Base-by-base conservation (phyloP, 2,797 vertebrate species). In the Premnoplex brunnescens region DNA sequence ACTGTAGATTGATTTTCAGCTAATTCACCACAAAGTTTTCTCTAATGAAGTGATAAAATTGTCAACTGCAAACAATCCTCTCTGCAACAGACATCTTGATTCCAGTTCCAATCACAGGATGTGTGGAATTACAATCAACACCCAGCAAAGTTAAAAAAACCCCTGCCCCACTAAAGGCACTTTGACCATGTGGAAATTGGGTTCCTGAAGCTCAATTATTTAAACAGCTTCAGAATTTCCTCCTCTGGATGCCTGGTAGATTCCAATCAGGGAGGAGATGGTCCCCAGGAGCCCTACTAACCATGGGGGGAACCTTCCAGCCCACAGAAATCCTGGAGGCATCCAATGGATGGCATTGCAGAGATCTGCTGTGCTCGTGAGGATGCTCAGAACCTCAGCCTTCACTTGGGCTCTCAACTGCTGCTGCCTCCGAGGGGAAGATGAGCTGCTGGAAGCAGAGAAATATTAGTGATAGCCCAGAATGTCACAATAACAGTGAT, bases 221-320 rank as follows among this genome's bases (percentile, higher is more conserved):
- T 90, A 96, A 2, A 16, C 84, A 66, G 58, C 46, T 64, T 69
- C 91, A 56, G 94, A 43, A 44, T 30, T 75, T 49, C 39, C 62
- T 77, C 58, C 30, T 66, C 27, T 55, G 39, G 95, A 97, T 69
- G 98, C 98, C 85, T 98, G 98, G 84, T 98, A 98, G 94, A 99
- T 94, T 36, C 98, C 98, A 64, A 99, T 98, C 81, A 99, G 85
- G 32, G 99, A 99, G 5, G 99, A 99, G 30, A 98, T 6, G 3
- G 99, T 99, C 12, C 99, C 99, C 98, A 99, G 96, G 54, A 99
- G 98, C 39, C 99, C 99, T 51, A 99, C 99, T 46, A 99, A 94
- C 99, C 99, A 99, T 1, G 94, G 96, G 18, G 99, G 99, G 93
- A 99, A 99, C 12, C 32, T 78, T 54, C 99, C 99, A 0, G 98